phyloP scores from a whole-genome alignment of 2,888 invertebrate species.

The Oscheius onirici region DNA sequence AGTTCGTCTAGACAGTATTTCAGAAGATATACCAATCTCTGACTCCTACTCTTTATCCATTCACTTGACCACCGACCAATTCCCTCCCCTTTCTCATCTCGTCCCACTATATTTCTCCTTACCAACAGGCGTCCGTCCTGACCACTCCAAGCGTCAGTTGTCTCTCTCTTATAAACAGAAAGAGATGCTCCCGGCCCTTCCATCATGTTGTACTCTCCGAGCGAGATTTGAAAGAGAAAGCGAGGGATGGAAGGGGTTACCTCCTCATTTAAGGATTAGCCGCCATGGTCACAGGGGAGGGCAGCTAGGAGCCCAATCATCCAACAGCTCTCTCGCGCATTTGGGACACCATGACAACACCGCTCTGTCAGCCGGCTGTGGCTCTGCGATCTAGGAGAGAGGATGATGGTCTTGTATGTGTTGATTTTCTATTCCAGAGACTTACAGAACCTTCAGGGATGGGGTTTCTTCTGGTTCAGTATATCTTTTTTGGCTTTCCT shows the following conservation, averaged over 20 bases:
- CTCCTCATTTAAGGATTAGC: constrained; percentile 29
- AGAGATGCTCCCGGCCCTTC: background rate
- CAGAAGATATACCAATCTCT: no score
- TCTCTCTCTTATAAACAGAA: background rate
- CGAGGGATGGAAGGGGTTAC: background rate
- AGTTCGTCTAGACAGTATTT: no score
- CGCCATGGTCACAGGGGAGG: constrained; percentile 9
- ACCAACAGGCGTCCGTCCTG: background rate
- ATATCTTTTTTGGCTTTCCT: background rate
- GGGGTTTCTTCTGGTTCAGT: constrained; percentile 14
- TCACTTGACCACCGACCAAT: no score
- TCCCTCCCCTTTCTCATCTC: background rate
- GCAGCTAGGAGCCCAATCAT: background rate
- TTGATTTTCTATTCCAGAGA: background rate
- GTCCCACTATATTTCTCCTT: background rate
- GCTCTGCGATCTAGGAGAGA: constrained; percentile 6
- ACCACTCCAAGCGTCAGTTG: background rate
- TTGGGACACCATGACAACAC: constrained; percentile 6
- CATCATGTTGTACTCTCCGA: background rate
- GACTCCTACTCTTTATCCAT: no score
- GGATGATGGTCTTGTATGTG: background rate
- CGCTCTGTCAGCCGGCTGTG: constrained; percentile 26
- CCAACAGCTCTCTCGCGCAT: no score
- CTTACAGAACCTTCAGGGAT: constrained; percentile 1
- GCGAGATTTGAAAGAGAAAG: background rate